Conservation (phyloP, 1,140 invertebrate species). For the Plutomurus gul region DNA sequence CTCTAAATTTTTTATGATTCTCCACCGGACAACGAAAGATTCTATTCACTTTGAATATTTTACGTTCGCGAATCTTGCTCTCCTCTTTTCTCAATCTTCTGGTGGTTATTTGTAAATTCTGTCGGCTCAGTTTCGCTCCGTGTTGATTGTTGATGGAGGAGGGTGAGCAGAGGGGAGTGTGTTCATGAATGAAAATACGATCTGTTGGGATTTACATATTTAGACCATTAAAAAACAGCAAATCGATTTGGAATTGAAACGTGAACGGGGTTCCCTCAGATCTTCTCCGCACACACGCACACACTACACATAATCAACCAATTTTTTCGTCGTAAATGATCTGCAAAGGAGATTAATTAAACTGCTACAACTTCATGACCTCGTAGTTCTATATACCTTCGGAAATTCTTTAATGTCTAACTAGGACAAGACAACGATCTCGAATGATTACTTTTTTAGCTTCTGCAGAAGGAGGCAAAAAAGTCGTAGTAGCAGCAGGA, state of each 20-base stretch:
- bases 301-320: background rate
- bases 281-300: background rate
- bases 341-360: slow-evolving; percentile 9
- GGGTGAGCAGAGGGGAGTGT: background rate
- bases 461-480: too few species aligned
- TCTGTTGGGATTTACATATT: slow-evolving; percentile 8
- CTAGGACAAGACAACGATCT: too few species aligned
- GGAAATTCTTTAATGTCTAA: too few species aligned
- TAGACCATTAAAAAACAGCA: background rate
- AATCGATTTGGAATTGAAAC: slow-evolving; percentile 18
- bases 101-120: background rate
- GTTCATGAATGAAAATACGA: slow-evolving; percentile 10
- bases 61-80: background rate
- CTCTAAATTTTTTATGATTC: slow-evolving; percentile 22
- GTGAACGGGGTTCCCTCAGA: background rate
- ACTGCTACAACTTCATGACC: background rate
- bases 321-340: background rate
- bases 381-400: too few species aligned
- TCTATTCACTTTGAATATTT: slow-evolving; percentile 28
- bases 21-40: slow-evolving; percentile 18
- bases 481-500: too few species aligned
- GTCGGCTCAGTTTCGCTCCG: too few species aligned
- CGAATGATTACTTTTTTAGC: too few species aligned
- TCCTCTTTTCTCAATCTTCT: background rate
- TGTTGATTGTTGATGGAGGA: background rate